Evolutionary conservation across 2,113 vertebrate genomes (phyloP).

Genomic region (Ailuropoda melanoleuca): DNA sequence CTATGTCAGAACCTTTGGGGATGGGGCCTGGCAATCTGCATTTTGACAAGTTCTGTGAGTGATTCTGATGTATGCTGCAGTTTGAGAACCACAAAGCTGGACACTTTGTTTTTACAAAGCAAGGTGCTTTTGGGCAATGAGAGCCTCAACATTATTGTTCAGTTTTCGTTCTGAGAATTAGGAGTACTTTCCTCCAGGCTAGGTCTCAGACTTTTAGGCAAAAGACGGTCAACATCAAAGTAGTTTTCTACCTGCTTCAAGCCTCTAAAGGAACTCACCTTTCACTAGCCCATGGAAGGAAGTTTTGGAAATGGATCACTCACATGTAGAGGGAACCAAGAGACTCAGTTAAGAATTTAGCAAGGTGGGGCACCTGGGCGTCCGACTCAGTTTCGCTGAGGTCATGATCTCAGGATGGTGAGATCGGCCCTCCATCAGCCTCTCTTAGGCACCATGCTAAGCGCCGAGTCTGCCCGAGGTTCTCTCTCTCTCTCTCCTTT

Average conservation of each 20-base stretch:
- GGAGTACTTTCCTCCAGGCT: not conserved
- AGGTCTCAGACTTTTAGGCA: not conserved
- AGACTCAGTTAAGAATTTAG: not conserved
- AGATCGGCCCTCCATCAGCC: not conserved
- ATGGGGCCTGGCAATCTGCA: not conserved
- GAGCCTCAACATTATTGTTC: not conserved
- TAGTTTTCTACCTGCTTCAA: not conserved
- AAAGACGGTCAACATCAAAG: not conserved
- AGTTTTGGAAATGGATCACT: slow-evolving; percentile 25
- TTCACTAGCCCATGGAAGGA: not conserved
- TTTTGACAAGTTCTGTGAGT: slow-evolving; percentile 8
- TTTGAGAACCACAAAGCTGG: not conserved
- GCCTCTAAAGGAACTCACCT: not conserved
- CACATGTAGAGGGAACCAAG: not conserved
- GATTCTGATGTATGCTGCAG: not conserved
- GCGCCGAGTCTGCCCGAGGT: not conserved
- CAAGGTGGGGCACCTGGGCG: not conserved
- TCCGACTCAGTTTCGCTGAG: not conserved
- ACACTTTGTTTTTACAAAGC: not conserved
- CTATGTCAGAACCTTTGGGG: not conserved
- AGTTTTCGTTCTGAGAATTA: not conserved
- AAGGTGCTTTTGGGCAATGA: not conserved
- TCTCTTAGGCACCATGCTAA: not conserved
- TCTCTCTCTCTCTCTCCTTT: not conserved
- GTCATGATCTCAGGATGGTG: not conserved